A percentile compares a stretch with the other conserved stretches of the same genome.
Conservation (phyloP, 1,140 invertebrate genomes). For the Heterodera carotae region DNA sequence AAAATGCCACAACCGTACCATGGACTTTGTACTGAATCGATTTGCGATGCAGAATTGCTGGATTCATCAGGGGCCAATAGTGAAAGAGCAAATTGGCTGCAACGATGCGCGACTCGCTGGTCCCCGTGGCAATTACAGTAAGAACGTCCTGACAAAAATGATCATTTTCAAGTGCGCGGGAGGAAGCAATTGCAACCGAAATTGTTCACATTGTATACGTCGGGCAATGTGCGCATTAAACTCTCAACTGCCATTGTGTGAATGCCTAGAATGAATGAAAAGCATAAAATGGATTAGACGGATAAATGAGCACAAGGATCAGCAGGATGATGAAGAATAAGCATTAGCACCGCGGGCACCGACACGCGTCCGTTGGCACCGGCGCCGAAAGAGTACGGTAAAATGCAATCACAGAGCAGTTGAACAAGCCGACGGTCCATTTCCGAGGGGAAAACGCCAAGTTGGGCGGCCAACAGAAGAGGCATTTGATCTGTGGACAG, state of each 20-base stretch:
- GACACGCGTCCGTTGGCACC: conserved; percentile 69
- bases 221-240: conserved; percentile 33
- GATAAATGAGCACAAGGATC: conserved; percentile 71
- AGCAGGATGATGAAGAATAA: conserved; percentile 91
- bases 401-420: conserved; percentile 88
- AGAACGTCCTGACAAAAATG: conserved; percentile 86
- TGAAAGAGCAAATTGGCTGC: conserved; percentile 95
- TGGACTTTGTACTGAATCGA: conserved; percentile 84
- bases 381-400: conserved; percentile 92
- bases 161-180: too few relatives aligned
- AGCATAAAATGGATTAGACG: conserved; percentile 14
- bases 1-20: neutral
- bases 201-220: conserved; percentile 23
- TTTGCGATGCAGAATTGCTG: conserved; percentile 85
- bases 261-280: conserved; percentile 45
- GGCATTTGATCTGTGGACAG: conserved; percentile 79
- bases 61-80: conserved; percentile 98
- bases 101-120: conserved; percentile 82
- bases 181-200: too few relatives aligned
- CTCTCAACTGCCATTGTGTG: conserved; percentile 61
- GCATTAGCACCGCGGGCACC: conserved; percentile 90
- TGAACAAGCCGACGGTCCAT: conserved; percentile 93
- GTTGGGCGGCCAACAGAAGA: conserved; percentile 86
- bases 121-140: conserved; percentile 93
- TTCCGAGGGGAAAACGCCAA: conserved; percentile 83